Conservation (phyloP, 1,140 invertebrate genomes). For the Drosophila bocki region DNA sequence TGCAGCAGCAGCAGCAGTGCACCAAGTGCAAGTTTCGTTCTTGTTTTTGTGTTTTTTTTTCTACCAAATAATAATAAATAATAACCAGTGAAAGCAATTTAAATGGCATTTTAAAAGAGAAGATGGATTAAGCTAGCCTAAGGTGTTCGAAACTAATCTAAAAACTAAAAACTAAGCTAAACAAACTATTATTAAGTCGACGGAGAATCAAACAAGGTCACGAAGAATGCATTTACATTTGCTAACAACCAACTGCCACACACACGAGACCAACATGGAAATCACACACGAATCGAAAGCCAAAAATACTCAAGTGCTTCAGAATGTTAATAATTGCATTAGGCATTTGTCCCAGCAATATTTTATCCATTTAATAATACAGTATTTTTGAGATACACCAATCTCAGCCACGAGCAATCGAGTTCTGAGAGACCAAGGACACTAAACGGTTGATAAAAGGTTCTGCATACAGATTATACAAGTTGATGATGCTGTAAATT, state of each 20-base stretch:
- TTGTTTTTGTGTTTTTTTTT: slow-evolving; percentile 3
- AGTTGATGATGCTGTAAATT: slow-evolving; percentile 29
- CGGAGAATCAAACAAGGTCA: slow-evolving; percentile 18
- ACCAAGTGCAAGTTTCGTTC: slow-evolving; percentile 26
- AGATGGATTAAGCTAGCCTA: slow-evolving; percentile 39
- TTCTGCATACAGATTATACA: not conserved
- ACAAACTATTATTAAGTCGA: slow-evolving; percentile 3
- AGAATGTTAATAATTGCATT: not conserved
- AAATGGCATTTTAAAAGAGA: slow-evolving; percentile 39
- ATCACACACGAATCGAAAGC: slow-evolving; percentile 17
- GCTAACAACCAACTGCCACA: slow-evolving; percentile 39
- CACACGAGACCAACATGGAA: not conserved
- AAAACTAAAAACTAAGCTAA: slow-evolving; percentile 21
- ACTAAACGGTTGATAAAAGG: not conserved
- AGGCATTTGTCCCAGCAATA: slow-evolving; percentile 12
- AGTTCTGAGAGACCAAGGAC: not conserved
- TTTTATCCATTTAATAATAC: slow-evolving; percentile 1
- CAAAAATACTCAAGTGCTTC: slow-evolving; percentile 7
- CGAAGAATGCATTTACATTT: slow-evolving; percentile 37
- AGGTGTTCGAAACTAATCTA: slow-evolving; percentile 40
- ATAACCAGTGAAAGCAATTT: slow-evolving; percentile 32
- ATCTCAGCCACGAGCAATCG: not conserved
- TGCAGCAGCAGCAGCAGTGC: slow-evolving; percentile 6
- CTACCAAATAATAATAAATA: slow-evolving; percentile 8
- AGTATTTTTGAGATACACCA: not conserved